A percentile compares a stretch with the other conserved stretches of the same genome.
Evolutionary conservation across 2,113 vertebrate species (phyloP).

Genomic region (Chauna torquata): DNA sequence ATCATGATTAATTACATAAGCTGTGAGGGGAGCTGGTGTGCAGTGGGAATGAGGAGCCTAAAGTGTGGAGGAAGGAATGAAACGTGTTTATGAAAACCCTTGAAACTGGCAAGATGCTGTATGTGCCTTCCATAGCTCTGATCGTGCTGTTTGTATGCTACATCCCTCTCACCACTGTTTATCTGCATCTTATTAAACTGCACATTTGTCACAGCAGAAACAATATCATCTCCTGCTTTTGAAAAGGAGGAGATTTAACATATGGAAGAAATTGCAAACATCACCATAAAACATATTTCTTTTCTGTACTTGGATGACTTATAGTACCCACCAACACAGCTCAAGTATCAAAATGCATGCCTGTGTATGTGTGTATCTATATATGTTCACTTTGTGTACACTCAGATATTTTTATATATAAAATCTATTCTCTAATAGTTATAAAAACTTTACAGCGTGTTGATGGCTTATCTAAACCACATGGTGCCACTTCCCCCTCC

Average conservation of each 20-base stretch:
- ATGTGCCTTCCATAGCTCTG: neutral
- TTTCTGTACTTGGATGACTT: constrained; percentile 14
- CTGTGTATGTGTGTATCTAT: neutral
- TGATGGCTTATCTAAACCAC: neutral
- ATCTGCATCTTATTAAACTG: constrained; percentile 14
- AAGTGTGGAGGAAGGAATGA: constrained; percentile 48
- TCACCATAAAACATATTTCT: neutral
- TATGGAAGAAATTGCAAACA: neutral
- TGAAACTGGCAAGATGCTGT: constrained; percentile 1
- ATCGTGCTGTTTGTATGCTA: neutral
- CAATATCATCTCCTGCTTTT: neutral
- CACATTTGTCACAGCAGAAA: neutral
- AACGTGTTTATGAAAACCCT: neutral
- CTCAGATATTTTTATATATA: neutral
- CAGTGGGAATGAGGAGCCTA: constrained; percentile 3
- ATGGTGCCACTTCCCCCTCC: neutral
- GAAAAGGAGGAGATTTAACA: neutral
- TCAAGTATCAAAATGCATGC: neutral
- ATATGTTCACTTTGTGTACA: neutral
- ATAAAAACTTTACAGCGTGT: neutral
- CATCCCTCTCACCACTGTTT: neutral
- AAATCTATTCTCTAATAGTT: neutral
- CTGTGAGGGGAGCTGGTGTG: neutral
- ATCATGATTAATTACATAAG: constrained; percentile 51
- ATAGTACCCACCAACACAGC: constrained; percentile 6